Base-by-base conservation (phyloP, 2,797 vertebrate genomes). In the Antennarius maculatus region DNA sequence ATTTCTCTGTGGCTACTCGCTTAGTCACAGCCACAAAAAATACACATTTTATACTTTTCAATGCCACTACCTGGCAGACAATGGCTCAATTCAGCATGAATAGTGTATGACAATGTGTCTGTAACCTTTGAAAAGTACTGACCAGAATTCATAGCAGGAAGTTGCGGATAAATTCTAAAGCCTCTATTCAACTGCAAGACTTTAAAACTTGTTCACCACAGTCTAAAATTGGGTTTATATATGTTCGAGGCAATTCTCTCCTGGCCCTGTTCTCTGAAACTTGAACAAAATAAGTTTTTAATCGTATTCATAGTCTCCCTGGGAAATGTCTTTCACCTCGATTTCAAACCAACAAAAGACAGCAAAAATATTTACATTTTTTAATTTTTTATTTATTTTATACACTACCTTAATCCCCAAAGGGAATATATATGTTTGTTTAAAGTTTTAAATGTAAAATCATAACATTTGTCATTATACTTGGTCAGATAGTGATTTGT, bases 121-220 rank as follows among this genome's bases (percentile, higher is more conserved):
- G 31, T 59, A 72, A 75, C 74, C 65, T 68, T 72, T 41, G 56
- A 71, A 48, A 54, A 50, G 18, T 2, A 50, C 53, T 16, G 66
- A 52, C 55, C 56, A 66, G 49, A 72, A 63, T 60, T 52, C 41
- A 9, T 46, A 76, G 46, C 53, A 55, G 53, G 28, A 50, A 43
- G 54, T 16, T 12, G 1, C 6, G 3, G n/a, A 48, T 54, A 28
- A 50, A 59, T 57, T 3, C 15, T 54, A 14, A 14, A 3, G n/a
- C 52, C 15, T 61, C 55, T 15, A 5, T 27, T 43, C 3, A 62
- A 8, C 49, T 28, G 18, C 28, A 39, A 39, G 37, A 39, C 37
- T 39, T n/a, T 45, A 16, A 11, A 53, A 45, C 28, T 16, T n/a
- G n/a, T 14, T 3, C 29, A 0, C 17, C 16, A 4, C 31, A 0